These are phyloP conservation scores for Zosterops borbonicus DNA, from an alignment of 2,113 vertebrate genomes.

Conservation along the genomic window DNA sequence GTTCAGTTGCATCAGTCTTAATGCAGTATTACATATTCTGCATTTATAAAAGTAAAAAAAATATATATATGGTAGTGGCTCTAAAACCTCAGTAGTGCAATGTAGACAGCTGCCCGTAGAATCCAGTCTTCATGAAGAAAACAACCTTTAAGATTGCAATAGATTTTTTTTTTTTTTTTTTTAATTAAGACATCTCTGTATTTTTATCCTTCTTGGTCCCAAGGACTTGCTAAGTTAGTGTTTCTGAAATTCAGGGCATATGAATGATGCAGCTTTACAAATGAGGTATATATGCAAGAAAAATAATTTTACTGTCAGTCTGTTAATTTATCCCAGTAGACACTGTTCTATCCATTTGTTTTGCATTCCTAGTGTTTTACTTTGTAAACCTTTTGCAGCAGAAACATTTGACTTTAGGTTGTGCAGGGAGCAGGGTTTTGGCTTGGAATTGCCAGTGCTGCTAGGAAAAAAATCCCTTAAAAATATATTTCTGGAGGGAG, in stretches of 20 bases:
- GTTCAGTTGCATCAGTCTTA: not conserved
- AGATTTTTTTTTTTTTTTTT: not conserved
- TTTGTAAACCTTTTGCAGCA: not conserved
- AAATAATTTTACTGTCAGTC: not conserved
- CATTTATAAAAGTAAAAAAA: not conserved
- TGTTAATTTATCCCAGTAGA: not conserved
- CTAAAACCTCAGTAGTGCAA: not conserved
- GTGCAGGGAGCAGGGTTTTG: not conserved
- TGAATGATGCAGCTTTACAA: not conserved
- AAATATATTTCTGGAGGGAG: not conserved
- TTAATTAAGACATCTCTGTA: not conserved
- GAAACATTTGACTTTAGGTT: not conserved
- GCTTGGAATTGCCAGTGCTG: not conserved
- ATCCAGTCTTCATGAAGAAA: not conserved
- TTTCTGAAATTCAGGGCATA: not conserved
- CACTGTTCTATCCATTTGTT: not conserved
- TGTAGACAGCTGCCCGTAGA: not conserved
- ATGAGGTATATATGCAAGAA: not conserved
- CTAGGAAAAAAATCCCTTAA: accelerated
- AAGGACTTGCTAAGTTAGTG: not conserved
- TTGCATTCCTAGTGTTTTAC: not conserved
- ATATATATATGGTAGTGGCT: not conserved
- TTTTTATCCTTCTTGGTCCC: not conserved
- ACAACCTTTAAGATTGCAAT: not conserved
- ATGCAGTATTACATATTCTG: not conserved